Evolutionary conservation across 2,797 vertebrate species (phyloP).

Genomic region (Muscicapa comitata): DNA sequence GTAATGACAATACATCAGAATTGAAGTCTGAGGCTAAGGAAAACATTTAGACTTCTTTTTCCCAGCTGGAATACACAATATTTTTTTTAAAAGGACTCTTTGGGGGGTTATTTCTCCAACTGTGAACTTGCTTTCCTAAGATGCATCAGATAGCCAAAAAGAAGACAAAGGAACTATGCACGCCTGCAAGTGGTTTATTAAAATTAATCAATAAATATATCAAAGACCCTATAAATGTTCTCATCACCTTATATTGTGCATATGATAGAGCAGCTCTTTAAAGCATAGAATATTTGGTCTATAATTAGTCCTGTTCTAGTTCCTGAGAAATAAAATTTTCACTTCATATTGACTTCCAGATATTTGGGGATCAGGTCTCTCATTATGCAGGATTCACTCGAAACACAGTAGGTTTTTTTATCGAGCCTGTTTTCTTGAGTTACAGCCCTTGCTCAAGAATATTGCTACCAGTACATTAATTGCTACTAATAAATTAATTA

Average conservation of each 20-base stretch:
- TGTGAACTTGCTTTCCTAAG: constrained; percentile 26
- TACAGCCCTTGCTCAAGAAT: constrained; percentile 34
- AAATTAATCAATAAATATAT: constrained; percentile 37
- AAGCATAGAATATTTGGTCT: not conserved
- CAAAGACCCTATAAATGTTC: not conserved
- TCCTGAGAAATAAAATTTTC: not conserved
- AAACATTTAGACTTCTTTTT: constrained; percentile 42
- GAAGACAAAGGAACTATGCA: not conserved
- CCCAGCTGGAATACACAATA: constrained; percentile 32
- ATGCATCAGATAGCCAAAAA: constrained; percentile 33
- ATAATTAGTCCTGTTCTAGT: not conserved
- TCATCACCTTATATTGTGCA: not conserved
- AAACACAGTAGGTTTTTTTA: not conserved
- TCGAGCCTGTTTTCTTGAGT: not conserved
- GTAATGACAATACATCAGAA: constrained; percentile 52
- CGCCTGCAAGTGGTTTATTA: not conserved
- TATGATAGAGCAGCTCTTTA: not conserved
- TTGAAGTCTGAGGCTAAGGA: constrained; percentile 38
- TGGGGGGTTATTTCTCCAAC: constrained; percentile 57
- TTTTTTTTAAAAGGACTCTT: constrained; percentile 48
- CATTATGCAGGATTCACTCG: not conserved
- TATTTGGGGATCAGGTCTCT: not conserved
- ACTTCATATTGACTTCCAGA: not conserved
- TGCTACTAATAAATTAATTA: constrained; percentile 66
- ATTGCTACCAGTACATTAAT: not conserved